Conservation (phyloP, 2,888 invertebrate genomes). For the Platycnemis pennipes region DNA sequence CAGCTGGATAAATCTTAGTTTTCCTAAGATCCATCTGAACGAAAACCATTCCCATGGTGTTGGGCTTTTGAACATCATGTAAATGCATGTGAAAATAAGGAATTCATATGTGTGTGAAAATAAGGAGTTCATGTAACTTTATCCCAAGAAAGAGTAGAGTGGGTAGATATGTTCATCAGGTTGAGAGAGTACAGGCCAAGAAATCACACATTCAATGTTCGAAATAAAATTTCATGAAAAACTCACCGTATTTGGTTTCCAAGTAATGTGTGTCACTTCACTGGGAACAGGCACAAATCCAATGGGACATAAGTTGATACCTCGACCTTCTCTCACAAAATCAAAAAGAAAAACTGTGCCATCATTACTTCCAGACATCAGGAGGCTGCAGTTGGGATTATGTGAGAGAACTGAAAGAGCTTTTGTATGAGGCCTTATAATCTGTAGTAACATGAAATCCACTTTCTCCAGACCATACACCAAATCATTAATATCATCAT, state of each 20-base stretch:
- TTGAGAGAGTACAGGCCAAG: not conserved
- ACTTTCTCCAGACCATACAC: not conserved
- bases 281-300: constrained; percentile 86
- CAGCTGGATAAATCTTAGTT: too few relatives aligned
- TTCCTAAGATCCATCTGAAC: too few relatives aligned
- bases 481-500: not conserved
- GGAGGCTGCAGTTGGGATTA: constrained; percentile 78
- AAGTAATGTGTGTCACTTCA: constrained; percentile 84
- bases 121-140: too few relatives aligned
- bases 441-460: constrained; percentile 11
- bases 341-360: constrained; percentile 50
- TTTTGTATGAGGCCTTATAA: constrained; percentile 82
- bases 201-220: not conserved
- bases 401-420: constrained; percentile 83
- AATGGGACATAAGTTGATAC: constrained; percentile 81
- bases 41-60: too few relatives aligned
- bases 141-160: too few relatives aligned
- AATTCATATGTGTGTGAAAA: too few relatives aligned
- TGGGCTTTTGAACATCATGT: too few relatives aligned
- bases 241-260: constrained; percentile 83
- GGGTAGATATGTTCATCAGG: not conserved
- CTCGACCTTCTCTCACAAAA: not conserved
- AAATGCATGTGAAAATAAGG: too few relatives aligned
- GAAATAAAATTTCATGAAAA: not conserved
- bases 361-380: constrained; percentile 53